Base-by-base conservation (phyloP, 2,113 vertebrate genomes). In the Egretta garzetta region DNA sequence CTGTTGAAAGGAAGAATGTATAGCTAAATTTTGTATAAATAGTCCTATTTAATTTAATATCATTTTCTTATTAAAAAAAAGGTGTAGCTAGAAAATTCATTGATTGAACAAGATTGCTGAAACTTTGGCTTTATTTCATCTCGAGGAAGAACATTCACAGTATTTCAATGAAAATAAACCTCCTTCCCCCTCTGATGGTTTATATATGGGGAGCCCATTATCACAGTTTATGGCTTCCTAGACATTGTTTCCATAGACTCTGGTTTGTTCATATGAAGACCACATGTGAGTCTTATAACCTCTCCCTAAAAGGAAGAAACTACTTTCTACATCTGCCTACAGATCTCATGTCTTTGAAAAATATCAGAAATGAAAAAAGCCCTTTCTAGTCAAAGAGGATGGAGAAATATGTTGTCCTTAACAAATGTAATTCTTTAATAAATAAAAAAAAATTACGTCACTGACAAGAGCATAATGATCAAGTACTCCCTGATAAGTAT, bases 161-260 rank as follows among this genome's bases (percentile, higher is more conserved):
- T 32, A 41, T 72, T 72, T 67, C 7, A 60, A 15, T 26, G 3
- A 88, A 62, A 64, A 68, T 9, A 64, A 73, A 12, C 1, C 1
- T 55, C 8, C 4, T 80, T 73, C 4, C 27, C 4, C 2, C 11
- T 58, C 26, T 60, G 3, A 22, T 0, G 3, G 11, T 41, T 82
- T 52, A 3, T 32, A 4, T 70, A 14, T 19, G 9, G 15, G 6
- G 23, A 88, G 5, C 0, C 6, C 6, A 37, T 27, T 56, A 27
- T 49, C 8, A 28, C 15, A 13, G 6, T 45, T 82, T 63, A 50
- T 33, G 11, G 1, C 26, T 92, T 72, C 79, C 30, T 77, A 90
- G 70, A 41, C 2, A 35, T 15, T 21, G 5, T 39, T 82, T 58
- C 12, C 6, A 26, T 24, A 59, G 16, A 5, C 2, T 77, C 10